Evolutionary conservation across 2,113 vertebrate genomes (phyloP), one percentile per base, ranked within the genome.

Genomic region (Tragulus kanchil): DNA sequence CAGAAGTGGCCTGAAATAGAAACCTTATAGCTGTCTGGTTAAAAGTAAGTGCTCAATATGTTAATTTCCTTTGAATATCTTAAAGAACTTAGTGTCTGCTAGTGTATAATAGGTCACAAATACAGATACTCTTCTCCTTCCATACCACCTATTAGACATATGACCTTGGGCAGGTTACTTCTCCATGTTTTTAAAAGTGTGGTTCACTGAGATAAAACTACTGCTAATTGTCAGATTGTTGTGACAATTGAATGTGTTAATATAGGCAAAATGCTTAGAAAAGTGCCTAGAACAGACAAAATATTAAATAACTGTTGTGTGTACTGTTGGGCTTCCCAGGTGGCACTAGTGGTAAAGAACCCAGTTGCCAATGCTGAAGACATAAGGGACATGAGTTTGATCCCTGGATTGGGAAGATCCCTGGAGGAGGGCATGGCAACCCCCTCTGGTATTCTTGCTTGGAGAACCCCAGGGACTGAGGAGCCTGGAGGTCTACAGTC

Each of bases 171-270:
- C 6, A 62, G 25, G 26, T 25, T 78, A 23, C n/a, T 61, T 93
- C n/a, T 78, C 28, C 2, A 11, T 90, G 58, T 31, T 64, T 84
- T 94, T 52, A 90, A 77, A 94, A 94, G 23, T 48, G 10, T 92
- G 45, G 56, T 23, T 65, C 17, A 62, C 11, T 62, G 52, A 61
- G 6, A 14, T 87, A 84, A 36, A 17, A 54, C 31, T 65, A n/a
- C 21, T 75, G 67, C 10, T 21, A 73, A 5, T 64, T 86, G 26
- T 50, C 62, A 21, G n/a, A 6, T 56, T 45, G 45, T 48, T 71
- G 54, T 92, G 78, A 50, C n/a, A 85, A 11, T 71, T 56, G 78
- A 78, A 62, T 64, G 6, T 23, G 42, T 59, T 85, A 45, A 21
- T 56, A 36, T 65, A 25, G 58, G 14, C 21, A 26, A 86, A 86